phyloP scores from a whole-genome alignment of 2,797 vertebrate species.

The Brotula barbata region DNA sequence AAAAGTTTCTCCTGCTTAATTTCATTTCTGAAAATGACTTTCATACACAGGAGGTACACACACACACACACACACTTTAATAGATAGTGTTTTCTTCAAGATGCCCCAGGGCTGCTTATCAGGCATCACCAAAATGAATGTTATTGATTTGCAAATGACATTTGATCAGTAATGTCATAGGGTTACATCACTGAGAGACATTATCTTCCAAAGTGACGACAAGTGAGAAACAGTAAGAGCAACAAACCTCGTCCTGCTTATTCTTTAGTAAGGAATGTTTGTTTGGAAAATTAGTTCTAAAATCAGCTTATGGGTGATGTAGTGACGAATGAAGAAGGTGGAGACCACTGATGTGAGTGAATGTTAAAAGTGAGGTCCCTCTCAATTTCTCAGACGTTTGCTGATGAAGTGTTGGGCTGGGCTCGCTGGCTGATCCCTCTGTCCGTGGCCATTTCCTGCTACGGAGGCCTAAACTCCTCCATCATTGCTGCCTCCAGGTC shows the following conservation, averaged over 20 bases:
- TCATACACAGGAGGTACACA: too few species aligned
- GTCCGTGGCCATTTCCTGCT: constrained; percentile 86
- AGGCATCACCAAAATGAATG: too few species aligned
- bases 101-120: background rate
- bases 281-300: too few species aligned
- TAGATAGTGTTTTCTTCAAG: background rate
- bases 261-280: too few species aligned
- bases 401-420: constrained; percentile 80
- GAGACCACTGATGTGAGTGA: background rate
- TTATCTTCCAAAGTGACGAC: too few species aligned
- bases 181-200: too few species aligned
- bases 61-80: too few species aligned
- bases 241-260: too few species aligned
- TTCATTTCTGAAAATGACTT: background rate
- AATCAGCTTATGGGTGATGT: too few species aligned
- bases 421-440: constrained; percentile 84
- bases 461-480: constrained; percentile 85
- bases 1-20: background rate
- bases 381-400: constrained; percentile 78
- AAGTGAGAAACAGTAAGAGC: background rate
- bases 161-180: too few species aligned
- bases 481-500: constrained; percentile 86
- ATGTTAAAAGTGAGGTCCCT: background rate
- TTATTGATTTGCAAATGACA: too few species aligned
- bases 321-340: too few species aligned